Evolutionary conservation across 2,888 invertebrate genomes (phyloP), one percentile per base, ranked within the genome.

Genomic region (Agrypnus murinus): DNA sequence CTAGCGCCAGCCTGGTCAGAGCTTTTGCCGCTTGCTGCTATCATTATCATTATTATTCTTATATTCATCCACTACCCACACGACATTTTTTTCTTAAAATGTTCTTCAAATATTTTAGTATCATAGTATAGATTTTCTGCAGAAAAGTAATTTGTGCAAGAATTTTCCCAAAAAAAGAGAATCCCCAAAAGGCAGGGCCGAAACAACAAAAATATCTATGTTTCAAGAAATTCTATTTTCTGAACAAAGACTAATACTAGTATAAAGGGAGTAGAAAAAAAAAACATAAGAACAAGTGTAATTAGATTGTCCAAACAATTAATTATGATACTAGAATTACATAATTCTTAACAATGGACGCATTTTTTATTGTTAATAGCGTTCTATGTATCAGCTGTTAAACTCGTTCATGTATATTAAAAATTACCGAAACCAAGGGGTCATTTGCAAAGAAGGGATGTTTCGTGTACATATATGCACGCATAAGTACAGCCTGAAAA

Each of bases 1-100:
- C 84, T 78, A 81, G 77, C 79, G 77, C 78, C 79, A 79, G 83
- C 84, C 83, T 81, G 82, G 84, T 80, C 81, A 81, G 80, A 81
- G 82, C 82, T 78, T 25, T 69, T 80, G 77, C 73, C 71, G 73
- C 74, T 75, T 71, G 69, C 71, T 59, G 59, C 55, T 57, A 40
- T 45, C 45, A 58, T 67, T 50, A 65, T 45, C 46, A 58, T 67
- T 55, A 55, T 55, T 36, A 55, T 55, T 55, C 55, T 55, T 55
- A 55, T 17, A 36, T 55, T 32, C 36, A 36, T 55, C 55, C 17
- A 55, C 53, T 36, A 34, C 34, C 55, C 34, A 34, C 15, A 36
- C 55, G 25, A 25, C 25, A 36, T 4, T 25, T 25, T n/a, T 25
- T 25, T 25, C 25, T 25, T 25, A 5, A 25, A 25, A 25, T 25